A percentile compares a stretch with the other conserved stretches of the same genome.
Evolutionary conservation across 92 coral and sea anemone species (phyloP).

Genomic region (Umimayanthus chanpuru): DNA sequence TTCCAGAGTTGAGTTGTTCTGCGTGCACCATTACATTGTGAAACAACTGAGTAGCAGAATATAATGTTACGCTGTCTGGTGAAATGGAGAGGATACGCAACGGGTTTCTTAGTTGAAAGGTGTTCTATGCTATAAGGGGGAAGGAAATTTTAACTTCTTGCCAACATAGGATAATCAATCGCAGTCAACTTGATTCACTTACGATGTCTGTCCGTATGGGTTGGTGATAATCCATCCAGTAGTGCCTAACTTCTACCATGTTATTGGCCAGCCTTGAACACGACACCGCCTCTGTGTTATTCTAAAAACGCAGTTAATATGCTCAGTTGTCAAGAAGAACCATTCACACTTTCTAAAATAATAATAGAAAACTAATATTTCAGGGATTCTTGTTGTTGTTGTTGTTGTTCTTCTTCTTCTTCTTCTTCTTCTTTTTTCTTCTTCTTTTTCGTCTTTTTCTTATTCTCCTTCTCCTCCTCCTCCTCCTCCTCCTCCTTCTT

Average conservation of each 20-base stretch:
- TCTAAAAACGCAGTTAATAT: slow-evolving; percentile 17
- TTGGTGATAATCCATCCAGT: slow-evolving; percentile 68
- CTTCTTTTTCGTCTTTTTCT: too few relatives aligned
- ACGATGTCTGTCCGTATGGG: slow-evolving; percentile 67
- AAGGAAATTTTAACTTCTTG: background rate
- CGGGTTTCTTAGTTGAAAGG: too few relatives aligned
- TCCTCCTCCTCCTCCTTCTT: too few relatives aligned
- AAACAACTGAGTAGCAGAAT: background rate
- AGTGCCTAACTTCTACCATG: slow-evolving; percentile 66
- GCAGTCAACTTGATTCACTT: background rate
- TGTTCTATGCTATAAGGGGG: too few relatives aligned
- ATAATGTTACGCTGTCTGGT: too few relatives aligned
- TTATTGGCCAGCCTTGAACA: slow-evolving; percentile 66
- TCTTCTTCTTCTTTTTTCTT: too few relatives aligned
- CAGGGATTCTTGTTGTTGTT: too few relatives aligned
- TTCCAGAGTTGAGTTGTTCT: background rate
- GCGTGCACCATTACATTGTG: background rate
- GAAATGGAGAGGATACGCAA: too few relatives aligned
- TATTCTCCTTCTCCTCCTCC: too few relatives aligned
- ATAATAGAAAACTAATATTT: background rate
- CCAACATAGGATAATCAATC: background rate
- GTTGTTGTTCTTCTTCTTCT: too few relatives aligned
- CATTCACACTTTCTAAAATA: background rate
- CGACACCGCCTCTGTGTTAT: slow-evolving; percentile 67
- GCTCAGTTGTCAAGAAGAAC: background rate